Conservation (phyloP, 2,888 invertebrate species). For the Acleris sparsana region DNA sequence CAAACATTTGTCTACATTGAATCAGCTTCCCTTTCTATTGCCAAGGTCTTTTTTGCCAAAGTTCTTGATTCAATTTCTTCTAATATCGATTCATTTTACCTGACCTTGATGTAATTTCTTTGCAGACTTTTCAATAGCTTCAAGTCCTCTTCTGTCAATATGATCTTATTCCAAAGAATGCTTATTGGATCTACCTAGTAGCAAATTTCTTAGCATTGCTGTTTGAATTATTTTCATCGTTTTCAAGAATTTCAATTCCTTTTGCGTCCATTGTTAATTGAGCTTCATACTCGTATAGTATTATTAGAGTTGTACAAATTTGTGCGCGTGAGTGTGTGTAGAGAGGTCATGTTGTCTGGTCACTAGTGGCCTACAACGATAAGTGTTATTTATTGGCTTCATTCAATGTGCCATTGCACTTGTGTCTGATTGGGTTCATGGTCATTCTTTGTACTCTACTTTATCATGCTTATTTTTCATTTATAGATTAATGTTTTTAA, state of each 20-base stretch:
- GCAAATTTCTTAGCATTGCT: too few species aligned
- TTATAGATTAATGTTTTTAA: not conserved
- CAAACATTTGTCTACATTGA: not conserved
- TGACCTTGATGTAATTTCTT: too few species aligned
- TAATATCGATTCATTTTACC: too few species aligned
- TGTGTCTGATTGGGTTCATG: constrained; percentile 75
- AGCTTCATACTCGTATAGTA: constrained; percentile 1
- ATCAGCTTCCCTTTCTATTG: too few species aligned
- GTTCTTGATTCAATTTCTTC: not conserved
- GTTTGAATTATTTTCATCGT: too few species aligned
- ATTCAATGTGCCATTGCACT: constrained; percentile 75
- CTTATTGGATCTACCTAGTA: too few species aligned
- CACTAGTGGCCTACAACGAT: constrained; percentile 62
- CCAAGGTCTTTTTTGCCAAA: not conserved
- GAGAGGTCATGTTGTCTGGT: constrained; percentile 51
- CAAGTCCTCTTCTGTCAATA: too few species aligned
- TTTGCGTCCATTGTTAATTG: constrained; percentile 3
- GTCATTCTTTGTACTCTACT: constrained; percentile 47
- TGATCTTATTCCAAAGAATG: too few species aligned
- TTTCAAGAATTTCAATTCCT: constrained; percentile 2
- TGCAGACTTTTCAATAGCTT: too few species aligned
- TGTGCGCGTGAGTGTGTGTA: not conserved
- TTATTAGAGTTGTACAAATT: not conserved
- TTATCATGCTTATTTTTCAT: not conserved
- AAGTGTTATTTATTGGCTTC: constrained; percentile 75